Base-by-base conservation (phyloP, 2,888 invertebrate genomes). In the Cheilosia vulpina region DNA sequence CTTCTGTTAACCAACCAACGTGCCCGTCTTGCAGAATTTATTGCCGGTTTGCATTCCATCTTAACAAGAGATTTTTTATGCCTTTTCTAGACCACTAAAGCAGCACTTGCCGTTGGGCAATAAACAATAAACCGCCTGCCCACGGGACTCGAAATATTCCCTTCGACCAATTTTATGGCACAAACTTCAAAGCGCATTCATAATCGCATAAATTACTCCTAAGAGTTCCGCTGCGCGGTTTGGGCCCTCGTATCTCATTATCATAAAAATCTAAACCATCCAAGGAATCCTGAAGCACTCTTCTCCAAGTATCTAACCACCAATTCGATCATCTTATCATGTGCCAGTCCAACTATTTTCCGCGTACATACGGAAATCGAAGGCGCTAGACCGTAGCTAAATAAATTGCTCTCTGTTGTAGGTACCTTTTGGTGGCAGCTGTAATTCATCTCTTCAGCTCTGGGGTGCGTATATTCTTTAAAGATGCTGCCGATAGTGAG, bases 371-470 rank as follows among this genome's bases (percentile, higher is more conserved):
- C 47, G 15, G 2, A 81, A 81, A 81, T 62, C 58, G 50, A 57
- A 69, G 69, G 69, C 81, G 55, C 68, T 41, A 75, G 55, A 76
- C 63, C 80, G 50, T 81, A 19, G 11, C 75, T 38, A 58, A 79
- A 79, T 72, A 68, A 60, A 58, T 58, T 41, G 19, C 62, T 53
- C 45, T 52, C 53, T 19, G 47, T 55, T 71, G 60, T 77, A 38
- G 47, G 24, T 24, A 53, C 27, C 27, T 27, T 6, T 47, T 55
- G 13, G 13, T 24, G 60, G 66, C 77, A 27, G 66, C 58, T 31
- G 53, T 76, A 45, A 76, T 45, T 68, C 60, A 76, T 76, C 31
- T 38, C 19, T 41, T 17, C 57, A 47, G 38, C 34, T 68, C 11
- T 13, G 58, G 17, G 50, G 50, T 6, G 17, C 31, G 19, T 1